phyloP scores from a whole-genome alignment of 2,113 vertebrate species.

The Blennius ocellaris region DNA sequence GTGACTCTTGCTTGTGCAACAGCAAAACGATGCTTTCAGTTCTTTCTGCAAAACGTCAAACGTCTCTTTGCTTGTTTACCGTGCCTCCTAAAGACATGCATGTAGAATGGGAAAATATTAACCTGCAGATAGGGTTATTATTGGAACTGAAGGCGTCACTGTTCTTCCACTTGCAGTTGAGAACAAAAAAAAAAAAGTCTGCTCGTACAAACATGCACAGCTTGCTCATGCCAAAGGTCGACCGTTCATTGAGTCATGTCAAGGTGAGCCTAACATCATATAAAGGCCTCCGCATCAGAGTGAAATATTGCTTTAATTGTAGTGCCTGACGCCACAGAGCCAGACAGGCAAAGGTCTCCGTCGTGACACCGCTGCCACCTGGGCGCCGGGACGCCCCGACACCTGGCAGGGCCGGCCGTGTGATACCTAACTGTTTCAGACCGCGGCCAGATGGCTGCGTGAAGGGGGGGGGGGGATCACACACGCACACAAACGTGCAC shows the following conservation, averaged over 20 bases:
- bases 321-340: constrained; percentile 11
- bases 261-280: constrained; percentile 24
- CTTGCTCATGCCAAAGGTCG: constrained; percentile 9
- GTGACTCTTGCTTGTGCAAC: not conserved
- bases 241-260: constrained; percentile 11
- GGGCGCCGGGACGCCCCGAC: constrained; percentile 54
- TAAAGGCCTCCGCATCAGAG: constrained; percentile 26
- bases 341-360: constrained; percentile 49
- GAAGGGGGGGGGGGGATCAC: constrained; percentile 48
- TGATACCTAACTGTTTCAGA: constrained; percentile 74
- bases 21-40: constrained; percentile 1
- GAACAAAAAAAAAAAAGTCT: not conserved
- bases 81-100: no score
- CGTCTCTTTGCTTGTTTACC: not conserved
- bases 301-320: constrained; percentile 44
- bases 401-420: constrained; percentile 68
- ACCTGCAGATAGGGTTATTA: not conserved
- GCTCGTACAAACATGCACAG: not conserved
- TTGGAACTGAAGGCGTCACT: not conserved
- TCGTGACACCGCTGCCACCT: constrained; percentile 59
- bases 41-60: not conserved
- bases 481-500: constrained; percentile 30
- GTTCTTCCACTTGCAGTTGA: not conserved
- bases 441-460: constrained; percentile 73
- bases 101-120: not conserved